A percentile compares a stretch with the other conserved stretches of the same genome.
phyloP scores from a whole-genome alignment of 2,113 vertebrate genomes.

The Chamaetylas fuelleborni region DNA sequence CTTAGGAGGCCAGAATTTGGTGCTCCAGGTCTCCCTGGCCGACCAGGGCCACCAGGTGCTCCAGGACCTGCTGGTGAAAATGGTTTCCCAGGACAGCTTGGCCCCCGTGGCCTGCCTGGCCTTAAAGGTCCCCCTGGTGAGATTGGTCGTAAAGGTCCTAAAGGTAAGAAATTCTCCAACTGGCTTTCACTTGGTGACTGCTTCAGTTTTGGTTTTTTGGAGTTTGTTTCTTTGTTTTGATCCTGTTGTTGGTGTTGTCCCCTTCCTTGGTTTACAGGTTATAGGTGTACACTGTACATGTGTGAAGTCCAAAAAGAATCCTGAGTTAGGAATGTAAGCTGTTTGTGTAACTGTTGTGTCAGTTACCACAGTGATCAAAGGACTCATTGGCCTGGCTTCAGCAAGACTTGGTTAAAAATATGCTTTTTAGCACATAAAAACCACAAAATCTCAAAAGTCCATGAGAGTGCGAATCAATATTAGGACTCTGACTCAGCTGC shows the following conservation, averaged over 20 bases:
- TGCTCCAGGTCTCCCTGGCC: conserved; percentile 87
- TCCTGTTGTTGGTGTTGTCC: not conserved
- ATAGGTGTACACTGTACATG: not conserved
- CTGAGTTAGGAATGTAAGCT: not conserved
- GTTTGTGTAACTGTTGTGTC: not conserved
- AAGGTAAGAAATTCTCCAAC: conserved; percentile 79
- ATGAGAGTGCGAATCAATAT: not conserved
- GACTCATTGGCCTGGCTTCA: not conserved
- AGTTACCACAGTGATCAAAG: not conserved
- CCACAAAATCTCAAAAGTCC: not conserved
- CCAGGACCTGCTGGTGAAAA: conserved; percentile 88
- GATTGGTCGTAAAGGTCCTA: conserved; percentile 87
- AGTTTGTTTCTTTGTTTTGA: not conserved
- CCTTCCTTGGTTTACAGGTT: not conserved
- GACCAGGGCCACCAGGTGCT: conserved; percentile 86
- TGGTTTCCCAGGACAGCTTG: conserved; percentile 91
- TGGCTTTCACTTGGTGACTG: not conserved
- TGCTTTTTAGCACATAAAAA: not conserved
- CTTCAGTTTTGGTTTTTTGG: not conserved
- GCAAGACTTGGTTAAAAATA: not conserved
- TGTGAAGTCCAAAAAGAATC: not conserved
- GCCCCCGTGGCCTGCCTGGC: conserved; percentile 89
- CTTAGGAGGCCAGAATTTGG: conserved; percentile 91
- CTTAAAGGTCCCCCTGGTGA: conserved; percentile 91
- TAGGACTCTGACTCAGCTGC: not conserved